A percentile compares a stretch with the other conserved stretches of the same genome.
These are phyloP conservation scores for Bombyx huttoni DNA, from an alignment of 2,888 invertebrate genomes.

Conservation along the genomic window DNA sequence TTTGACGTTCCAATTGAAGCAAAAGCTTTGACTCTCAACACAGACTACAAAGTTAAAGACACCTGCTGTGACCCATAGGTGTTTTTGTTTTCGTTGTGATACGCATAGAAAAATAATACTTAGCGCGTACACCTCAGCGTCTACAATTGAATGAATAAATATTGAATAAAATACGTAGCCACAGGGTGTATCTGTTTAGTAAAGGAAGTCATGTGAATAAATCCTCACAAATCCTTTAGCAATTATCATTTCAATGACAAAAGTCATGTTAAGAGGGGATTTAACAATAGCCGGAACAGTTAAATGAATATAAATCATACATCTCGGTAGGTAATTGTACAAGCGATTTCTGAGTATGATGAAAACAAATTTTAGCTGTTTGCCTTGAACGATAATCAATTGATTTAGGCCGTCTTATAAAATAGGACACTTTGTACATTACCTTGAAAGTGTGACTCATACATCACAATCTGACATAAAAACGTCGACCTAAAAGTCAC, in stretches of 20 bases:
- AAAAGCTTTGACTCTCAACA: conserved; percentile 11
- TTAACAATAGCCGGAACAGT: conserved; percentile 29
- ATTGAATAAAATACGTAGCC: conserved; percentile 37
- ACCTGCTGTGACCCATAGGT: conserved; percentile 63
- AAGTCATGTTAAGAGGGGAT: conserved; percentile 51
- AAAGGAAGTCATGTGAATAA: conserved; percentile 62
- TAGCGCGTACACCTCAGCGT: not conserved
- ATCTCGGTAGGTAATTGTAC: not conserved
- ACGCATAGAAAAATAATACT: not conserved
- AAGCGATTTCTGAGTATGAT: too few relatives aligned
- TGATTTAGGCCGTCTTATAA: too few relatives aligned
- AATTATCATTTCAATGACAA: conserved; percentile 70
- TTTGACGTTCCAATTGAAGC: conserved; percentile 10
- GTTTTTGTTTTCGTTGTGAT: conserved; percentile 36
- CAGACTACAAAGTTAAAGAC: conserved; percentile 41
- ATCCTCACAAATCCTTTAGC: conserved; percentile 61
- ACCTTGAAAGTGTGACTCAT: too few relatives aligned
- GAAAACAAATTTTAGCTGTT: too few relatives aligned
- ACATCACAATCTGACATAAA: not conserved
- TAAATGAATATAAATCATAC: conserved; percentile 15
- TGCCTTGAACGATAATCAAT: too few relatives aligned
- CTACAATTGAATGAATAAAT: not conserved
- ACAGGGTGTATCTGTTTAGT: conserved; percentile 69
- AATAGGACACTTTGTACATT: too few relatives aligned
- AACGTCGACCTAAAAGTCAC: not conserved